These are phyloP conservation scores for Naso thynnoides DNA, from an alignment of 2,797 vertebrate genomes.

Conservation along the genomic window DNA sequence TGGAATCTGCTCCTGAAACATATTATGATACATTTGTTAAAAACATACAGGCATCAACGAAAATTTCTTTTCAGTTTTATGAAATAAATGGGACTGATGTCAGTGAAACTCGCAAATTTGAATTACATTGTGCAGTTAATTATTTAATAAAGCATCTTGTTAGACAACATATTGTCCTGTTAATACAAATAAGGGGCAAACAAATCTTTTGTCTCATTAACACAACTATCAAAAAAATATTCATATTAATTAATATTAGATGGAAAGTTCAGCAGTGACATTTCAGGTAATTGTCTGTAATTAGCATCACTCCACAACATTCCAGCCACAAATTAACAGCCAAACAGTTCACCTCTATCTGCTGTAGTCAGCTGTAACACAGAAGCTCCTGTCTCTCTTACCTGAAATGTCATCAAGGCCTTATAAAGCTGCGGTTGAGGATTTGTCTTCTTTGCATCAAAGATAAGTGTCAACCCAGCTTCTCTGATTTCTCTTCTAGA, in stretches of 20 bases:
- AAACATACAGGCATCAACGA: background rate
- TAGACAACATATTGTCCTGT: background rate
- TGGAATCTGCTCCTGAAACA: constrained; percentile 76
- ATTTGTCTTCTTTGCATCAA: constrained; percentile 87
- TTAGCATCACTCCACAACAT: background rate
- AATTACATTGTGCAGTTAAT: background rate
- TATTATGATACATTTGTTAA: too few relatives aligned
- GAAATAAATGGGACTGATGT: background rate
- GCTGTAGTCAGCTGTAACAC: background rate
- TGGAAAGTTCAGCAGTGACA: constrained; percentile 18
- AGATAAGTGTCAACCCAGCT: constrained; percentile 85
- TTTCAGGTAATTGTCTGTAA: constrained; percentile 31
- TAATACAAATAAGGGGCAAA: too few relatives aligned
- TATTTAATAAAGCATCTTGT: background rate
- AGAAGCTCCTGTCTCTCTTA: constrained; percentile 58
- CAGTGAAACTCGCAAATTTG: background rate
- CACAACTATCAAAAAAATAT: background rate
- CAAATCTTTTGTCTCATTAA: background rate
- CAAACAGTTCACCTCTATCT: background rate
- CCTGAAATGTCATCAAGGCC: constrained; percentile 88
- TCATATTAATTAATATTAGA: too few relatives aligned
- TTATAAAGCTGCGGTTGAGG: constrained; percentile 83
- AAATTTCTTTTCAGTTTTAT: background rate
- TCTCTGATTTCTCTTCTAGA: constrained; percentile 86
- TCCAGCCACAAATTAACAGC: background rate